Evolutionary conservation across 2,888 invertebrate genomes (phyloP), one percentile per base, ranked within the genome.

Genomic region (Caenorhabditis becei): DNA sequence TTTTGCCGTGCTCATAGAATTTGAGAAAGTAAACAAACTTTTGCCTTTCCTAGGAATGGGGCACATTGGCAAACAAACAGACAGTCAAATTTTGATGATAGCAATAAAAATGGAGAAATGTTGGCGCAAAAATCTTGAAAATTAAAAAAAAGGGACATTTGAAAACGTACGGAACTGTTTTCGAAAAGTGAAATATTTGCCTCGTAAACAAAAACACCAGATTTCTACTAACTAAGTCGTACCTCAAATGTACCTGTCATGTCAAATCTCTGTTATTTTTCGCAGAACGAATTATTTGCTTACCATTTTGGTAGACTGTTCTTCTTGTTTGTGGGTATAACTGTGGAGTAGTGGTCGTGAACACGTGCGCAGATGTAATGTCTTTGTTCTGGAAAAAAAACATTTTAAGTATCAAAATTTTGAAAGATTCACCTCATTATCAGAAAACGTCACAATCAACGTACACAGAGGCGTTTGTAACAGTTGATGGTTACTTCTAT

Each of bases 241-340:
- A n/a, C n/a, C n/a, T n/a, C n/a, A n/a, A n/a, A n/a, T n/a, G n/a
- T n/a, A n/a, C n/a, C n/a, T n/a, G n/a, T n/a, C n/a, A n/a, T n/a
- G n/a, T n/a, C n/a, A n/a, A 20, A 47, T 26, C n/a, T 32, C 51
- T 32, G 51, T 20, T 23, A 18, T 35, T 63, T 16, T 41, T 11
- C 16, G 14, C 24, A 23, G 1, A 51, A 23, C 24, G 37, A 53
- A 24, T 20, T 14, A 41, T 2, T 5, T 24, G 20, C n/a, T 47
- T 62, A 71, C 71, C 71, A 14, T 58, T 72, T 49, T 58, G 49
- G 26, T 72, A 72, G 20, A 83, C 79, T 14, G 83, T 83, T 66
- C 72, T 80, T n/a, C 84, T 67, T 4, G 86, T 84, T 59, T 86
- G 86, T 11, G 86, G 86, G 54, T 86, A 86, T 4, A 80, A 63